Base-by-base conservation (phyloP, 2,113 vertebrate species). In the Geococcyx californianus region DNA sequence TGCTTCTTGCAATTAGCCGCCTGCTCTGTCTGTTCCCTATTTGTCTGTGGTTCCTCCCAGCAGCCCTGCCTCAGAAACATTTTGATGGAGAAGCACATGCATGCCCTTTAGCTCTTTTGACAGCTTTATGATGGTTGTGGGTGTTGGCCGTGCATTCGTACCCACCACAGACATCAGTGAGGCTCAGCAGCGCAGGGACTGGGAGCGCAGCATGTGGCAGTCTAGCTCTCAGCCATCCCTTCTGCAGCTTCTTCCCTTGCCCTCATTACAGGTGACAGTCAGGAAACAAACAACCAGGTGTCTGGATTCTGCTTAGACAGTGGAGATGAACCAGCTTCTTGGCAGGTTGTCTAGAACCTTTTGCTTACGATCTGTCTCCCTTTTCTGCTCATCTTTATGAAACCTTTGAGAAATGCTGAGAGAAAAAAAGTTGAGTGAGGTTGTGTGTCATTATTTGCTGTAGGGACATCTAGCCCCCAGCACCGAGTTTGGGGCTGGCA, bases 1-100 rank as follows among this genome's bases (percentile, higher is more conserved):
- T 81, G 17, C 72, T 93, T 72, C 90, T 90, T 88, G 75, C 85
- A 94, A 95, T 94, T 95, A 96, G 76, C 84, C 85, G 74, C 84
- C 51, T 93, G 87, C 78, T 93, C 84, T 83, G 66, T 90, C 91
- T 95, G 82, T 67, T 95, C 87, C 79, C 82, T 42, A 10, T 94
- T 95, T 81, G 58, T 87, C 94, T 89, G 63, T 0, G 7, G 68
- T 62, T 91, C 84, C 60, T 92, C 82, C 58, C 34, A 79, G 88
- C 87, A 92, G 42, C 62, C 54, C 89, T 87, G 52, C 77, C 78
- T 79, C 73, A 55, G 55, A 92, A 93, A 51, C 23, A 9, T 70
- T 76, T 51, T 76, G 79, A 52, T 0, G 0, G 72, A 69, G 72
- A 36, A 74, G 67, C 67, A 49, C 25, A 87, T 66, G 59, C 36